A percentile compares a stretch with the other conserved stretches of the same genome.
Evolutionary conservation across 2,113 vertebrate species (phyloP).

Genomic region (Aspidoscelis tigris): DNA sequence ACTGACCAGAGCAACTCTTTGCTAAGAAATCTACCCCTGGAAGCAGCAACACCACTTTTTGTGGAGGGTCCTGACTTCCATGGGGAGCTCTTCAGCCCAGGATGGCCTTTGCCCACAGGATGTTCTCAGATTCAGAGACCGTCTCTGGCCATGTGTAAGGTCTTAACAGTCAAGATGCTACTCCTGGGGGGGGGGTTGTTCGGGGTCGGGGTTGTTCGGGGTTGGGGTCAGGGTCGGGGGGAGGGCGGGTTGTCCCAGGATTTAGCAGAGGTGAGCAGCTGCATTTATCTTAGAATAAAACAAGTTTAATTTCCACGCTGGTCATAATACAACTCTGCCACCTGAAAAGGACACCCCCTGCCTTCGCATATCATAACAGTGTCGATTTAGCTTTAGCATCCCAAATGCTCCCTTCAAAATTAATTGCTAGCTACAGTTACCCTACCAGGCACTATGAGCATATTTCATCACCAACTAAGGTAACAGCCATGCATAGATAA

Average conservation of each 20-base stretch:
- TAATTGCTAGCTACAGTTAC: conserved; percentile 65
- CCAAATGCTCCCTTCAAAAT: conserved; percentile 43
- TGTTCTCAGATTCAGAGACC: background rate
- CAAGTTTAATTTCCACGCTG: background rate
- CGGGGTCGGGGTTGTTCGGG: no score
- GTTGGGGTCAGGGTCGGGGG: no score
- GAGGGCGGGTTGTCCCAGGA: no score
- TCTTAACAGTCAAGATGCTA: background rate
- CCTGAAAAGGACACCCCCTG: background rate
- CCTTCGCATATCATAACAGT: conserved; percentile 37
- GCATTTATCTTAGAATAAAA: no score
- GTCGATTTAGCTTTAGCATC: conserved; percentile 36
- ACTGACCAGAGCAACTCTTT: background rate
- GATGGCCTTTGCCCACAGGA: background rate
- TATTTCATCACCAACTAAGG: conserved; percentile 67
- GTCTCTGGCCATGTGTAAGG: background rate
- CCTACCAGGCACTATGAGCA: conserved; percentile 75
- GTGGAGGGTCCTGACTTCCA: background rate
- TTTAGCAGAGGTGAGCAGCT: background rate
- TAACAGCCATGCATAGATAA: conserved; percentile 75
- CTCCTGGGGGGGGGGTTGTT: no score
- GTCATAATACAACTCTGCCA: background rate
- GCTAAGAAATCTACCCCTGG: background rate
- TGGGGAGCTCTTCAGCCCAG: background rate
- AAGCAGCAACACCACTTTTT: background rate